Base-by-base conservation (phyloP, 2,888 invertebrate genomes). In the Thereva nobilitata region DNA sequence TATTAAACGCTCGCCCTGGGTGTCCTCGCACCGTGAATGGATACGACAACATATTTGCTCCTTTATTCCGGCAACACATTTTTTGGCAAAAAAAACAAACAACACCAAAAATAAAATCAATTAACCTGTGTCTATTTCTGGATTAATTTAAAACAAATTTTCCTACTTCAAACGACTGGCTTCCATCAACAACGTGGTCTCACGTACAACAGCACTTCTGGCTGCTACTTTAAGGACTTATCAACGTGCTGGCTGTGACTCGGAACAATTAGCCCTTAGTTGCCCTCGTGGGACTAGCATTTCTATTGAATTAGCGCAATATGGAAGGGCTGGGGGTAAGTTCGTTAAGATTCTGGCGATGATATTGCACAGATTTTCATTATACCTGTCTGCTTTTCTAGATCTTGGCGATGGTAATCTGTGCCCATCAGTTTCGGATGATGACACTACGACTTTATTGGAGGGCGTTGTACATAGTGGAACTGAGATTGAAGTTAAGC, bases 211-310 rank as follows among this genome's bases (percentile, higher is more conserved):
- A 97, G 97, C 92, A 78, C 86, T 95, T 72, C 87, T 97, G 74
- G 89, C 93, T 75, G 94, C 94, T 73, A 95, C 95, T 40, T 85
- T 97, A 74, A 86, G 93, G 76, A 95, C 94, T 53, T 94, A 94
- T 82, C 93, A 95, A 78, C 88, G 91, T 72, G 93, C 93, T 56
- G 93, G 93, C 61, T 97, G 97, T 82, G 95, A 96, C 82, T 92
- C 93, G 70, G 92, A 96, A 76, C 86, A 88, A 79, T 89, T 97
- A 78, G 88, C 89, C 56, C 85, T 97, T 70, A 89, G 89, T 76
- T 97, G 97, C 81, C 96, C 97, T 38, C 84, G 89, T 54, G 93
- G 93, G 63, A 97, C 97, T 44, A 92, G 93, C 75, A 95, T 97
- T 78, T 90, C 91, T 74, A 91, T 96, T 73, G 91, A 93, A 78